Evolutionary conservation across 92 coral and sea anemone genomes (phyloP).

Genomic region (Bergia sp.): DNA sequence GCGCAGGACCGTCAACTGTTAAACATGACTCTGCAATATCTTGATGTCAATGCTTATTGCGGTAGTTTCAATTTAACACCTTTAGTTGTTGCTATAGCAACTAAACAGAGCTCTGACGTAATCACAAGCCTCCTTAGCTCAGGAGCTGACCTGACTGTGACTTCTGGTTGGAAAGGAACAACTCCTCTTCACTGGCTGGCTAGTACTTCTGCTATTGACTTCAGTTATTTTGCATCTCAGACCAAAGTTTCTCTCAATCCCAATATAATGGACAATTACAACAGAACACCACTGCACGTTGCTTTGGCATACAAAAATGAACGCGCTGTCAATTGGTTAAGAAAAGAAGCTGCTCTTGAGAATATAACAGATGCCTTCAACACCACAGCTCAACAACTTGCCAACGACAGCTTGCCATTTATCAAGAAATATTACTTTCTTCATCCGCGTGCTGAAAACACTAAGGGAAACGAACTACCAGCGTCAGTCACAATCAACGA

Average conservation of each 20-base stretch:
- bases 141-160: background rate
- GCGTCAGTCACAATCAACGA: background rate
- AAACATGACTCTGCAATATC: background rate
- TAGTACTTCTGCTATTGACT: background rate
- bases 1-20: background rate
- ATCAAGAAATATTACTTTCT: background rate
- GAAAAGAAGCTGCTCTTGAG: background rate
- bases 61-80: background rate
- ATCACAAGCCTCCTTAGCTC: background rate
- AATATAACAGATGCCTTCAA: background rate
- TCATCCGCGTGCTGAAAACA: background rate
- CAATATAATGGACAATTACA: background rate
- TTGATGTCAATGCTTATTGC: background rate
- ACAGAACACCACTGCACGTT: background rate
- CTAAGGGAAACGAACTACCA: background rate
- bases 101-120: background rate
- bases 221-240: background rate
- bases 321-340: background rate
- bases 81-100: background rate
- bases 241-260: background rate
- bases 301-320: background rate
- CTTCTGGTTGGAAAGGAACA: background rate
- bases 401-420: constrained; percentile 4
- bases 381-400: background rate
- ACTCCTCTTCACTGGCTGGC: background rate